phyloP scores from a whole-genome alignment of 2,113 vertebrate species.

The Dryoscopus gambensis region DNA sequence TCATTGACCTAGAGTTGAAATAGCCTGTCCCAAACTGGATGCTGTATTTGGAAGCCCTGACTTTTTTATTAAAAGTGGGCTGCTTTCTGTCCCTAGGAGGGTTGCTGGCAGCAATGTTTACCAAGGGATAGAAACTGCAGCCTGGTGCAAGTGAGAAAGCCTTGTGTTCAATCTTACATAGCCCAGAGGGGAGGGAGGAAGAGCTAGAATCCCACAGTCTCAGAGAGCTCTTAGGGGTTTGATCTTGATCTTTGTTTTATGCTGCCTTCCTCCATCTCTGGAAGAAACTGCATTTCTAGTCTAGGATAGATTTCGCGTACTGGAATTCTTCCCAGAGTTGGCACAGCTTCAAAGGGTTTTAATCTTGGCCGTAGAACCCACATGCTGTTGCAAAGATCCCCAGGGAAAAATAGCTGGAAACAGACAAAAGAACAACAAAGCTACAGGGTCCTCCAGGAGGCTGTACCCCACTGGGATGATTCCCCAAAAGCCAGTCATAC shows the following conservation, averaged over 20 bases:
- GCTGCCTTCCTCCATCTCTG: not conserved
- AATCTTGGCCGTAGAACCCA: conserved; percentile 8
- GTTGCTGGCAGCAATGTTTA: not conserved
- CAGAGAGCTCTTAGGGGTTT: not conserved
- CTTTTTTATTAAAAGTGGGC: not conserved
- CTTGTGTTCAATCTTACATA: not conserved
- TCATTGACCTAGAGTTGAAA: not conserved
- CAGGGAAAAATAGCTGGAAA: not conserved
- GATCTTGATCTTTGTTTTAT: conserved; percentile 16
- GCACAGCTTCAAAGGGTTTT: conserved; percentile 31
- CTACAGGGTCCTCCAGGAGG: not conserved
- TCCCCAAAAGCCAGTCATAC: not conserved
- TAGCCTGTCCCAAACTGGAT: not conserved
- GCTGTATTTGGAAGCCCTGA: not conserved
- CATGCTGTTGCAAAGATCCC: conserved; percentile 1
- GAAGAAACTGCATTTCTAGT: conserved; percentile 18
- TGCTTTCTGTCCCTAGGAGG: not conserved
- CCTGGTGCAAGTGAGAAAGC: not conserved
- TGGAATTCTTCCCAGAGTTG: conserved; percentile 53
- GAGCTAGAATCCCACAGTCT: not conserved
- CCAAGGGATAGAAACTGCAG: not conserved
- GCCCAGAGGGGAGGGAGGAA: not conserved
- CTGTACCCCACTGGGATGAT: not conserved
- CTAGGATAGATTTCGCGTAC: not conserved
- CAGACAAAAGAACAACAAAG: not conserved